phyloP scores from a whole-genome alignment of 2,888 invertebrate genomes.

The Rhimphoctona megacephalus region DNA sequence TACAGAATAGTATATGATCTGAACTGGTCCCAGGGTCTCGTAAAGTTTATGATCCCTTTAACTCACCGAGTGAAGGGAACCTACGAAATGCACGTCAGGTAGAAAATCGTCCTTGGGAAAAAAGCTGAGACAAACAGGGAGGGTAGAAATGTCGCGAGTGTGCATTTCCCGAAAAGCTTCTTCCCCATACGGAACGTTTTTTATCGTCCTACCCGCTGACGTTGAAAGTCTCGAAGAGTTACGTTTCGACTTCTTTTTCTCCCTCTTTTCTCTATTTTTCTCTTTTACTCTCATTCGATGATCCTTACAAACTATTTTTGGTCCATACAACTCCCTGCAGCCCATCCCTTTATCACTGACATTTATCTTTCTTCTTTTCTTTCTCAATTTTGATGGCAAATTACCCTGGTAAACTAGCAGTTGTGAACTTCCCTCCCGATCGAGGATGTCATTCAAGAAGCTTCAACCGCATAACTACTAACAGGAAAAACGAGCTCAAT shows the following conservation, averaged over 20 bases:
- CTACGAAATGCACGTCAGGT: constrained; percentile 28
- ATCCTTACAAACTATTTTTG: constrained; percentile 31
- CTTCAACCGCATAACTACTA: too few species aligned
- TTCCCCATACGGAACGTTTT: constrained; percentile 57
- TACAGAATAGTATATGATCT: constrained; percentile 65
- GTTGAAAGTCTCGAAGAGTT: constrained; percentile 63
- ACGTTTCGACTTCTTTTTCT: constrained; percentile 19
- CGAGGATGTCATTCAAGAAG: constrained; percentile 13
- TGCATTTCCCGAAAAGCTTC: constrained; percentile 40
- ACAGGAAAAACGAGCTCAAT: background rate
- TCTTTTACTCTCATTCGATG: constrained; percentile 19
- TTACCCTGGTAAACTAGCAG: constrained; percentile 27
- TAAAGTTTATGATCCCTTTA: constrained; percentile 78
- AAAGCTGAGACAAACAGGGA: constrained; percentile 37
- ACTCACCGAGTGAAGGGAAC: constrained; percentile 31
- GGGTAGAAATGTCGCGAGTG: constrained; percentile 24
- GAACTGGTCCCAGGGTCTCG: constrained; percentile 69
- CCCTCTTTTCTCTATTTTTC: background rate
- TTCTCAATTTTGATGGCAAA: constrained; percentile 40
- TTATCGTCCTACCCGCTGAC: constrained; percentile 76
- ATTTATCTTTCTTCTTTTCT: constrained; percentile 10
- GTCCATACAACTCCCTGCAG: background rate
- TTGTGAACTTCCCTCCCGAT: constrained; percentile 21
- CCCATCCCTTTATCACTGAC: constrained; percentile 1
- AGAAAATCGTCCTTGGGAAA: constrained; percentile 20